Evolutionary conservation across 2,888 invertebrate species (phyloP).

Genomic region (Torymus tubicola): DNA sequence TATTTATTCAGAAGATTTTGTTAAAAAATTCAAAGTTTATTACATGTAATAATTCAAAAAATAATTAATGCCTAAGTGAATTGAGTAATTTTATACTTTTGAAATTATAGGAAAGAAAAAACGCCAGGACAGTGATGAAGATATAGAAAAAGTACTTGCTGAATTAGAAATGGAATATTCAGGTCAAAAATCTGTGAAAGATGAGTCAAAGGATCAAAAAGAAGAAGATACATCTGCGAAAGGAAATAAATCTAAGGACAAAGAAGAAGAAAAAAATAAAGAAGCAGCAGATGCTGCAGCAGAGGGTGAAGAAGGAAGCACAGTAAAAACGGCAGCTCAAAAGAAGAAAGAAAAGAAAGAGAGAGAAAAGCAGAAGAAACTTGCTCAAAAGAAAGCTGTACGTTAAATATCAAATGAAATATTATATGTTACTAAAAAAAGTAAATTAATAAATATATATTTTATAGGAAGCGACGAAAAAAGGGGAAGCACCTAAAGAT

Average conservation of each 20-base stretch:
- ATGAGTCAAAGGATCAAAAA: slow-evolving; percentile 58
- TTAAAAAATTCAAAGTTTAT: no score
- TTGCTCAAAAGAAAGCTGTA: slow-evolving; percentile 81
- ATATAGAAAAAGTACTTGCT: slow-evolving; percentile 89
- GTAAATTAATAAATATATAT: slow-evolving; percentile 11
- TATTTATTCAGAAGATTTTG: no score
- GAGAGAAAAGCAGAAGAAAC: slow-evolving; percentile 86
- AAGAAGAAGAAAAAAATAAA: slow-evolving; percentile 58
- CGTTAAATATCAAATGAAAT: slow-evolving; percentile 45
- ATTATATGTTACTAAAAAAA: slow-evolving; percentile 28
- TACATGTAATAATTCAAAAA: no score
- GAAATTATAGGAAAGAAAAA: slow-evolving; percentile 78
- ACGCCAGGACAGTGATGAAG: slow-evolving; percentile 84
- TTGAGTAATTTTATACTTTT: no score
- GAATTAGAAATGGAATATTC: slow-evolving; percentile 90
- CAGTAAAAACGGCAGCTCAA: slow-evolving; percentile 89
- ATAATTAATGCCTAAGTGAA: no score
- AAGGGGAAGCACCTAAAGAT: slow-evolving; percentile 71
- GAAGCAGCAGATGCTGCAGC: slow-evolving; percentile 69
- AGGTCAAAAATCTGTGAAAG: slow-evolving; percentile 78
- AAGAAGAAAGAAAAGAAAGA: slow-evolving; percentile 94
- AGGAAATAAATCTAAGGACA: slow-evolving; percentile 49
- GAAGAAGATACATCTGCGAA: slow-evolving; percentile 56
- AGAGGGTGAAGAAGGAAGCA: slow-evolving; percentile 76
- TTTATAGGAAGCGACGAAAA: slow-evolving; percentile 68